Evolutionary conservation across 2,113 vertebrate species (phyloP).

Genomic region (Silurus asotus): DNA sequence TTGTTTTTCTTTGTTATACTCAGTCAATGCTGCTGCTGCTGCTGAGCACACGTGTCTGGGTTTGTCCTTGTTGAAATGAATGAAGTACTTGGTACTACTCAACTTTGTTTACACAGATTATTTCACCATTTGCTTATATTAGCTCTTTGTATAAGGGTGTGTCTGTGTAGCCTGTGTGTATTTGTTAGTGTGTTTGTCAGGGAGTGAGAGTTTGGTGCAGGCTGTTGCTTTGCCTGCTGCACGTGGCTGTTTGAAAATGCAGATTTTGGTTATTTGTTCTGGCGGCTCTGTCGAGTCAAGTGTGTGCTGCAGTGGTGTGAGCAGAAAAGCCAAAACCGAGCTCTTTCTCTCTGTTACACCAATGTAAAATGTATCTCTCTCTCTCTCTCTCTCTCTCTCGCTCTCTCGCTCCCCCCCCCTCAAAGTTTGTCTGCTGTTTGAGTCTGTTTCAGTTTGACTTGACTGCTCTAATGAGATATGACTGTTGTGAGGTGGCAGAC

Average conservation of each 20-base stretch:
- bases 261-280: constrained; percentile 28
- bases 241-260: not conserved
- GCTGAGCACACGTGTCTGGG: not conserved
- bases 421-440: not conserved
- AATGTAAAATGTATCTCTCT: not conserved
- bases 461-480: constrained; percentile 27
- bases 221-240: not conserved
- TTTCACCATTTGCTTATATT: not conserved
- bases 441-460: constrained; percentile 35
- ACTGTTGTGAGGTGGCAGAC: constrained; percentile 15
- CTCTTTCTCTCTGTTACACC: constrained; percentile 11
- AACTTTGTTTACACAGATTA: too few relatives aligned
- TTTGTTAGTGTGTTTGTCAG: constrained; percentile 21
- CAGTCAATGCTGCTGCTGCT: not conserved
- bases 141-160: not conserved
- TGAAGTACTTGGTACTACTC: too few relatives aligned
- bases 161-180: not conserved
- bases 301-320: not conserved
- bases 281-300: constrained; percentile 10
- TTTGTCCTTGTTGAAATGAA: not conserved
- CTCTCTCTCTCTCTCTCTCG: not conserved
- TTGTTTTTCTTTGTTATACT: not conserved
- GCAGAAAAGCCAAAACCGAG: not conserved
- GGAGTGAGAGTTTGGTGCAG: not conserved
- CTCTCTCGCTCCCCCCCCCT: too few relatives aligned